Evolutionary conservation across 1,140 invertebrate genomes (phyloP), one percentile per base, ranked within the genome.

Genomic region (Temnothorax curvispinosus): DNA sequence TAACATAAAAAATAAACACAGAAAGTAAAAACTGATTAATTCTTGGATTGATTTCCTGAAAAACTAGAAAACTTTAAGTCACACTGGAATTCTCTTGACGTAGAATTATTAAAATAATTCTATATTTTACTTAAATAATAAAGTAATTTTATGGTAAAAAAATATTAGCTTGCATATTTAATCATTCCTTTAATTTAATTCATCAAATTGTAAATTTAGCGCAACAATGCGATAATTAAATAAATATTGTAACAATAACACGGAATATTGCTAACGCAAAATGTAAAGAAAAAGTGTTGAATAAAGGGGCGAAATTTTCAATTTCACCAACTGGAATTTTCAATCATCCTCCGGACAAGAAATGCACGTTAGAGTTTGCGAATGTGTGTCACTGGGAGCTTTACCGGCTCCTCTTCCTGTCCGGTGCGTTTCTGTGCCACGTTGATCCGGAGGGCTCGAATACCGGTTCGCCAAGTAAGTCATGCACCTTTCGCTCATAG

Each of bases 401-500:
- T 62, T 47, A 60, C n/a, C 18, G 41, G 41, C 41, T 76, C 62
- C n/a, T 84, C 87, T 87, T 87, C 77, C 76, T 72, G 56, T 41
- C 18, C 32, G 27, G 41, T 52, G 62, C 13, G 44, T 89, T 87
- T 90, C 87, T 89, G 15, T 89, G 89, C 44, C 89, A 87, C 64
- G 18, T 56, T 50, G 56, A 85, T 87, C 78, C 64, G 54, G 5
- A 72, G 67, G 54, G 67, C 85, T 72, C n/a, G 50, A 64, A 85
- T 87, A 90, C 89, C 87, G 89, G 89, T 89, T 90, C 62, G 18
- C 18, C 69, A 64, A 88, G 78, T 60, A 71, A 87, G 76, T 76
- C 86, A 69, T 75, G 71, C 54, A 80, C 54, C 82, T 85, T 41
- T 81, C 76, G 78, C 76, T 44, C 18, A 75, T 50, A 56, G 50